Base-by-base conservation (phyloP, 2,797 vertebrate genomes). In the Champsocephalus gunnari region DNA sequence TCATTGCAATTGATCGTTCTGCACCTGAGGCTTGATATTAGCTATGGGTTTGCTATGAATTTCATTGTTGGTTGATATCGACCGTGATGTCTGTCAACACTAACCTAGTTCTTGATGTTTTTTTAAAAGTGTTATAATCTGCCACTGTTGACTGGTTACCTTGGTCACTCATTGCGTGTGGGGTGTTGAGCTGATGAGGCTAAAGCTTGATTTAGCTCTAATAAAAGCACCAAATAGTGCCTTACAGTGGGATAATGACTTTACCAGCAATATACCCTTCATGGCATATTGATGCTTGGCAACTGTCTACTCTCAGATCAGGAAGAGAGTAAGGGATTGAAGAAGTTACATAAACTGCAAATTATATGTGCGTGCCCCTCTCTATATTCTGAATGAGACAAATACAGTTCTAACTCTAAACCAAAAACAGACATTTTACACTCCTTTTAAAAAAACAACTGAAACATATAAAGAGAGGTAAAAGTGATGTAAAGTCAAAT, bases 11-110 rank as follows among this genome's bases (percentile, higher is more conserved):
- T 73, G 32, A 68, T 60, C 69, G 54, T 43, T 61, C 28, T 56
- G 41, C 44, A 71, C 44, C 6, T 53, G 34, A 60, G 8, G 13
- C 76, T 77, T 72, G 62, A 58, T 59, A 44, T 13, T 49, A n/a
- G 49, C 47, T 59, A 47, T 19, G 7, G 0, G 43, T 60, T 77
- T 72, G 21, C 54, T 54, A 61, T 28, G 8, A 38, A 38, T 38
- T 38, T 38, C 16, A 61, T 44, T 21, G 16, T 45, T 21, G 43
- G 57, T 21, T 16, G 19, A 65, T 17, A 17, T 24, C 59, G 10
- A 47, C 11, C 43, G 43, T 11, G 8, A 6, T 9, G 34, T 38
- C 34, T 9, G 24, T n/a, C 7, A 56, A 61, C 28, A n/a, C 32
- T 43, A 12, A 16, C 5, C 2, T 49, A 17, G 4, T n/a, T 58